Base-by-base conservation (phyloP, 30 jellyfish, hydroid and myxozoan genomes). In the Calvadosia cruxmelitensis region DNA sequence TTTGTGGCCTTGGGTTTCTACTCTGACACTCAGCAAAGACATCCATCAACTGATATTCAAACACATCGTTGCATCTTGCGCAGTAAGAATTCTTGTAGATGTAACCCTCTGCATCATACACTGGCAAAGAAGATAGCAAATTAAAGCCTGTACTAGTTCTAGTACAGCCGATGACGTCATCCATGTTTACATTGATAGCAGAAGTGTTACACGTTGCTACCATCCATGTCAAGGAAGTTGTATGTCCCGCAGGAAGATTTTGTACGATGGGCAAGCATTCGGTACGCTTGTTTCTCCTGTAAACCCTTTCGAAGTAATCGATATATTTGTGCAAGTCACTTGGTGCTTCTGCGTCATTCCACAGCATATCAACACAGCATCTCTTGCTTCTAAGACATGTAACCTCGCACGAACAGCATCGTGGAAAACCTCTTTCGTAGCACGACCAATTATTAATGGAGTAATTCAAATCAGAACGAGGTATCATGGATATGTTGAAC, bases 401-500 rank as follows among this genome's bases (percentile, higher is more conserved):
- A 57, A 12, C 29, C 13, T 57, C 33, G 69, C 69, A 57, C 16
- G 69, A 20, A 25, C 69, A 57, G 32, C 69, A 42, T 10, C 57
- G n/a, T n/a, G n/a, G n/a, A n/a, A n/a, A n/a, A n/a, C n/a, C n/a
- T n/a, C n/a, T n/a, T n/a, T n/a, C n/a, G n/a, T n/a, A n/a, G n/a
- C n/a, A n/a, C n/a, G n/a, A n/a, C n/a, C n/a, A n/a, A n/a, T n/a
- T n/a, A n/a, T n/a, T n/a, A n/a, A n/a, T n/a, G n/a, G n/a, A n/a
- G n/a, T n/a, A n/a, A n/a, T n/a, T n/a, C n/a, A n/a, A n/a, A n/a
- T n/a, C n/a, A n/a, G n/a, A n/a, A n/a, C n/a, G n/a, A n/a, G n/a
- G n/a, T n/a, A n/a, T n/a, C n/a, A n/a, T n/a, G n/a, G n/a, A n/a
- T n/a, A n/a, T n/a, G n/a, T n/a, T n/a, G n/a, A n/a, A n/a, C n/a